Base-by-base conservation (phyloP, 2,888 invertebrate species). In the Phoenoteleia sp. region DNA sequence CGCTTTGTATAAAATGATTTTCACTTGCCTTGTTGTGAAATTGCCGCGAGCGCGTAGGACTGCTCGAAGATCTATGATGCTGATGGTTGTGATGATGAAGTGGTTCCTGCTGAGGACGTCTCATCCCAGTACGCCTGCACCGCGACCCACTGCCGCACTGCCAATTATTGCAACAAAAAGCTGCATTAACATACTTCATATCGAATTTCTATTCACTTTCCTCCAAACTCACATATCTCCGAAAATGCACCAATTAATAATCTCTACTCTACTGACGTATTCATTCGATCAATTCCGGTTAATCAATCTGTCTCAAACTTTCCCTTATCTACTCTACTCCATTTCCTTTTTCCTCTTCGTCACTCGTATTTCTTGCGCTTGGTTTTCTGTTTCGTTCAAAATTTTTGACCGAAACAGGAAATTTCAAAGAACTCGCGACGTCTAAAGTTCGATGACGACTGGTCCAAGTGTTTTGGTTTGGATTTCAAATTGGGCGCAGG, bases 121-220 rank as follows among this genome's bases (percentile, higher is more conserved):
- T 93, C 93, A 94, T 94, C 92, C 94, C 93, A 93, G 91, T 93
- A 90, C 91, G 92, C 90, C 92, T 92, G 91, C 93, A 93, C 92
- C 92, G 93, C 92, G 93, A 92, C 91, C 93, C 92, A 89, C 93
- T 91, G 93, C 93, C 93, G 93, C 93, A 93, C 93, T 93, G 89
- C 81, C 81, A 72, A 87, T 83, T 84, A 64, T 71, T 83, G 69
- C 86, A 86, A 86, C 83, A 85, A 56, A 85, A 71, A 82, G 64
- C 77, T 23, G 56, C 75, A 27, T 84, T 84, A 84, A 80, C 80
- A 80, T 60, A 80, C 49, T 84, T 75, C 75, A 80, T 80, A 47
- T 11, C 25, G n/a, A 52, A 29, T 25, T 25, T 27, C 39, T 2
- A 13, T 9, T 7, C 19, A 9, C 19, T n/a, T 19, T 15, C 4